phyloP scores from a whole-genome alignment of 2,113 vertebrate genomes.

The Phodopus roborovskii region DNA sequence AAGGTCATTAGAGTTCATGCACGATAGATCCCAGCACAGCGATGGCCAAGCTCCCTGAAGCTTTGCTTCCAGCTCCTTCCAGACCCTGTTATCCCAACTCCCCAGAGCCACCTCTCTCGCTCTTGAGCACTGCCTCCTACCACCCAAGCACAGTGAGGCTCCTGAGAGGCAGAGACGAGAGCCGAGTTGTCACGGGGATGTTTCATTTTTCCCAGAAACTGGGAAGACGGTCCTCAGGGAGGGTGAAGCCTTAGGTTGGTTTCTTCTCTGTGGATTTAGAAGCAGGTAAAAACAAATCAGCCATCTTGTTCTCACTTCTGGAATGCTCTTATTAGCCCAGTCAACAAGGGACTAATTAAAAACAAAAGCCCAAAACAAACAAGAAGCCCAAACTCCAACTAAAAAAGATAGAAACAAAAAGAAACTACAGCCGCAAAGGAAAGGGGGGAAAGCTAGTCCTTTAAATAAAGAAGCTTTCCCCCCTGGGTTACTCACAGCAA shows the following conservation, averaged over 20 bases:
- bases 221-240: not conserved
- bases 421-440: not conserved
- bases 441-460: not conserved
- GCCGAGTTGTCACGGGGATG: not conserved
- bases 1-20: not conserved
- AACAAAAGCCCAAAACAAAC: conserved; percentile 6
- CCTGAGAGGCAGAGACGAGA: not conserved
- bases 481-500: conserved; percentile 61
- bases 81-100: not conserved
- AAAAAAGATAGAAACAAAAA: not conserved
- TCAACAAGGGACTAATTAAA: conserved; percentile 13
- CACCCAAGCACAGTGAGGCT: not conserved
- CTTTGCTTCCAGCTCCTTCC: not conserved
- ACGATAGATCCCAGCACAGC: accelerated
- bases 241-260: not conserved
- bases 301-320: conserved; percentile 27
- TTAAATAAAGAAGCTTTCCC: conserved; percentile 65
- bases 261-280: not conserved
- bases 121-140: not conserved
- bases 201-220: not conserved
- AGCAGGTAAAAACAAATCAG: not conserved
- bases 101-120: not conserved
- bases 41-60: not conserved
- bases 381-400: not conserved
- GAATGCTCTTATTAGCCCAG: conserved; percentile 12